A percentile compares a stretch with the other conserved stretches of the same genome.
These are phyloP conservation scores for Pipistrellus nathusii DNA, from an alignment of 2,797 vertebrate genomes.

Conservation along the genomic window DNA sequence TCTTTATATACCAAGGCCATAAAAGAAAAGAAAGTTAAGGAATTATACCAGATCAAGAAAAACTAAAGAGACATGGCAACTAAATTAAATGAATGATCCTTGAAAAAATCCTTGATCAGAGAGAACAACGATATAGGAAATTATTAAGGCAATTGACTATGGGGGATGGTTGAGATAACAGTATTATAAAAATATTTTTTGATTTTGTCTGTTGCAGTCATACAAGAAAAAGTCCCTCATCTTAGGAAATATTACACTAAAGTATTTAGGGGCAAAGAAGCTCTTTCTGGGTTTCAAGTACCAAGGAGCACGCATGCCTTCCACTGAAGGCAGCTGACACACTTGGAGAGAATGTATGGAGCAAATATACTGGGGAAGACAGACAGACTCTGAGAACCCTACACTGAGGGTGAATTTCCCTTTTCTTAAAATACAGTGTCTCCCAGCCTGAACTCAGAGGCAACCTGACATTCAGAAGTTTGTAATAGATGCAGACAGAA, in stretches of 20 bases:
- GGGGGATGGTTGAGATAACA: not conserved
- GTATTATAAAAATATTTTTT: not conserved
- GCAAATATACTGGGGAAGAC: not conserved
- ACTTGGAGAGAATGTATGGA: not conserved
- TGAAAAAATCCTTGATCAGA: not conserved
- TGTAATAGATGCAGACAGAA: not conserved
- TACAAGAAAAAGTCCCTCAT: not conserved
- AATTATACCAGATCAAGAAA: not conserved
- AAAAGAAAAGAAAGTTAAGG: not conserved
- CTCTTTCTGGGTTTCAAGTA: not conserved
- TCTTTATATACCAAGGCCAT: slow-evolving; percentile 12
- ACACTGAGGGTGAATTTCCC: not conserved
- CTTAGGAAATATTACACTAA: not conserved
- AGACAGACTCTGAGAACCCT: not conserved
- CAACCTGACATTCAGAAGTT: not conserved
- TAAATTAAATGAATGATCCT: not conserved
- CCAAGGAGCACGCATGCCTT: not conserved
- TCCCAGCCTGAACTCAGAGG: not conserved
- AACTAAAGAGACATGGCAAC: not conserved
- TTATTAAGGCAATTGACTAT: not conserved
- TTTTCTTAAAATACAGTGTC: not conserved
- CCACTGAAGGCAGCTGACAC: not conserved
- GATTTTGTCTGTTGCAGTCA: not conserved
- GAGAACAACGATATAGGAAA: not conserved
- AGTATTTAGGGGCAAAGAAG: not conserved